phyloP scores from a whole-genome alignment of 2,113 vertebrate species.

The Microtus oregoni region DNA sequence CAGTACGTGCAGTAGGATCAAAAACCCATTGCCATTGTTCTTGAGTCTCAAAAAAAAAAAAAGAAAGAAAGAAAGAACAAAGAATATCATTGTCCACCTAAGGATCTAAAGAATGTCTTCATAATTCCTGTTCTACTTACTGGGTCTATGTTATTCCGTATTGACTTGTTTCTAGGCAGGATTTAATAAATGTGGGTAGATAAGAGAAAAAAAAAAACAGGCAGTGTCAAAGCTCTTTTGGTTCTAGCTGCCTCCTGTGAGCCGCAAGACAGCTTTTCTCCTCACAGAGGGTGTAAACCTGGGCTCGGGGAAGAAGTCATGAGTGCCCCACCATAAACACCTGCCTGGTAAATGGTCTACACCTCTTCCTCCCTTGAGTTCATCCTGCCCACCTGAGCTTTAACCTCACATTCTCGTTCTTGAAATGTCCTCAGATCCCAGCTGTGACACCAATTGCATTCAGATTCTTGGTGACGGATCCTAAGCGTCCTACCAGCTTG shows the following conservation, averaged over 20 bases:
- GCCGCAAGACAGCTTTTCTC: not conserved
- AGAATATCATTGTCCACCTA: too few species aligned
- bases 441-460: slow-evolving; percentile 36
- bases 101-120: too few species aligned
- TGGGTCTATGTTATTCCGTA: too few species aligned
- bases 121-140: too few species aligned
- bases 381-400: not conserved
- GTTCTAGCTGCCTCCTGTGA: not conserved
- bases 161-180: too few species aligned
- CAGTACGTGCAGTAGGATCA: too few species aligned
- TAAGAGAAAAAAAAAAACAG: not conserved
- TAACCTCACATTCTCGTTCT: not conserved
- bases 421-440: slow-evolving; percentile 10
- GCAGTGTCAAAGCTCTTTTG: not conserved
- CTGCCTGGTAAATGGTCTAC: not conserved
- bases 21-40: too few species aligned
- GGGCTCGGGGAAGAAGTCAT: not conserved
- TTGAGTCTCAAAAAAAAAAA: too few species aligned
- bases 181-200: too few species aligned
- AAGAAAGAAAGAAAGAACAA: too few species aligned
- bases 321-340: not conserved
- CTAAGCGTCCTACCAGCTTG: not conserved
- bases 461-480: not conserved
- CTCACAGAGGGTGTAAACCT: not conserved
- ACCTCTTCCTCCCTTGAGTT: not conserved